Evolutionary conservation across 1,140 invertebrate genomes (phyloP).

Genomic region (Scaptomyza montana): DNA sequence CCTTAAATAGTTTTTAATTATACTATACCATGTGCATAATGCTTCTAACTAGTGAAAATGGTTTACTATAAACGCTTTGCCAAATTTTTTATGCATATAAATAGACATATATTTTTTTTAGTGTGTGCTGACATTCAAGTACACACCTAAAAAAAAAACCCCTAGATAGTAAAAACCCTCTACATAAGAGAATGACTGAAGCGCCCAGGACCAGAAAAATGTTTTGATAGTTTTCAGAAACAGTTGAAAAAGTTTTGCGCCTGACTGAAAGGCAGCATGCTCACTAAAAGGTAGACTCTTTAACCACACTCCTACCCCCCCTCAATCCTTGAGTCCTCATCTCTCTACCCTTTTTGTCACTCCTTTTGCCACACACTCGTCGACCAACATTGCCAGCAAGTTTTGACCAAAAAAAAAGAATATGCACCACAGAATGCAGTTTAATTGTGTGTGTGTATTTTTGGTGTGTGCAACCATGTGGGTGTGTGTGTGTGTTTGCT

Average conservation of each 20-base stretch:
- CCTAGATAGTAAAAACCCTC: neutral
- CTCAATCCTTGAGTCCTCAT: neutral
- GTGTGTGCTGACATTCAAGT: neutral
- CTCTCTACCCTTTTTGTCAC: too few relatives aligned
- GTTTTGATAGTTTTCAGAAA: constrained; percentile 31
- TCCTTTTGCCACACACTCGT: neutral
- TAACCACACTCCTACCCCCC: neutral
- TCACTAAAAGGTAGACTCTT: neutral
- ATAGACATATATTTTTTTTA: neutral
- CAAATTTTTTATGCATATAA: neutral
- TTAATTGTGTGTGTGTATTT: constrained; percentile 30
- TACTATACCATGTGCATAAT: constrained; percentile 11
- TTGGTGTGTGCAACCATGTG: too few relatives aligned
- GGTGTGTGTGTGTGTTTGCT: constrained; percentile 8
- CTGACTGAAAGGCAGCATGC: constrained; percentile 27
- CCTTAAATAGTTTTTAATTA: constrained; percentile 26
- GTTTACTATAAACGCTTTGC: neutral
- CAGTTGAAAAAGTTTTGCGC: constrained; percentile 26
- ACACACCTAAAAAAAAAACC: neutral
- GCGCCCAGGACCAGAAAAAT: constrained; percentile 6
- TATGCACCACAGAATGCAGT: constrained; percentile 38
- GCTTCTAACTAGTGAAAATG: constrained; percentile 8
- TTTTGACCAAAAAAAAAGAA: constrained; percentile 32
- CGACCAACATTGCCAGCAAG: constrained; percentile 1
- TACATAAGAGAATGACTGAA: neutral